Conservation (phyloP, 2,888 invertebrate species). For the Stomorhina lunata region DNA sequence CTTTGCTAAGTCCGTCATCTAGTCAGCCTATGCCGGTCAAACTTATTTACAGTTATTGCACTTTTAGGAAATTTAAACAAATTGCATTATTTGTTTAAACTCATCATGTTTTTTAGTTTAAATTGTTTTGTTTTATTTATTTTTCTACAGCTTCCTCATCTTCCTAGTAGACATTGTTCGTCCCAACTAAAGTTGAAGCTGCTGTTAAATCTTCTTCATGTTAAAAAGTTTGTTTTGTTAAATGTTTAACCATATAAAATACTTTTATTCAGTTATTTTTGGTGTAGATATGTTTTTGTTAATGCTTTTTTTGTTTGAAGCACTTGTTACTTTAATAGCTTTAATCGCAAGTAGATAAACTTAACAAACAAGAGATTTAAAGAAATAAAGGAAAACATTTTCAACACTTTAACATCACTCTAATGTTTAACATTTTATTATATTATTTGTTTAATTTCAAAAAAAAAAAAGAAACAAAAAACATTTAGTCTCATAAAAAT, state of each 20-base stretch:
- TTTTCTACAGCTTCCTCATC: slow-evolving; percentile 38
- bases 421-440: slow-evolving; percentile 51
- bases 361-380: slow-evolving; percentile 28
- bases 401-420: slow-evolving; percentile 52
- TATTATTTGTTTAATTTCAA: slow-evolving; percentile 19
- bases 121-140: slow-evolving; percentile 8
- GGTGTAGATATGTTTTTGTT: background rate
- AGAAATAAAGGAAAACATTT: slow-evolving; percentile 35
- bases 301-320: slow-evolving; percentile 41
- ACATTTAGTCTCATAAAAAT: slow-evolving; percentile 25
- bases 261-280: background rate
- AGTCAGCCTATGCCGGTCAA: background rate
- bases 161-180: background rate
- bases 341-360: slow-evolving; percentile 60
- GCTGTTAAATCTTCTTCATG: slow-evolving; percentile 10
- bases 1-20: background rate
- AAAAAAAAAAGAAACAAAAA: too few relatives aligned
- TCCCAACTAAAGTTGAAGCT: background rate
- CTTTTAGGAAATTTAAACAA: slow-evolving; percentile 47
- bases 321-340: slow-evolving; percentile 63
- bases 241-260: background rate
- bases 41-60: background rate
- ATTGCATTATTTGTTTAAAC: slow-evolving; percentile 46
- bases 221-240: background rate
- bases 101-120: slow-evolving; percentile 28